phyloP scores from a whole-genome alignment of 2,113 vertebrate species.

The Vulpes vulpes region DNA sequence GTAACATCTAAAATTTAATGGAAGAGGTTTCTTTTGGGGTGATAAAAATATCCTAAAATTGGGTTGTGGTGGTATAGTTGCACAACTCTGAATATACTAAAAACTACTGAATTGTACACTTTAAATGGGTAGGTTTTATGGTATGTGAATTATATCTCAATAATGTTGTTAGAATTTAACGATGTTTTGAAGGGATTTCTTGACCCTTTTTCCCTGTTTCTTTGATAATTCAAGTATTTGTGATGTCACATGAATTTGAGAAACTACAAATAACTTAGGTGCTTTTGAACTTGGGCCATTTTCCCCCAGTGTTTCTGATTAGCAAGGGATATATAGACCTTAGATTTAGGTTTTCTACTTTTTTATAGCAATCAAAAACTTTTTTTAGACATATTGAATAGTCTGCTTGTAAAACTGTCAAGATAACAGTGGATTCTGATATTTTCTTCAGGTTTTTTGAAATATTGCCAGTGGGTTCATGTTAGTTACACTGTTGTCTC shows the following conservation, averaged over 20 bases:
- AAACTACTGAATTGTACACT: conserved; percentile 4
- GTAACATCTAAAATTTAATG: conserved; percentile 52
- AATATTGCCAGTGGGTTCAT: neutral
- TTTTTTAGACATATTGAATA: conserved; percentile 10
- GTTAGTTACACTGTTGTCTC: conserved; percentile 17
- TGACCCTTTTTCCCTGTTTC: neutral
- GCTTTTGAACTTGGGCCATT: conserved; percentile 28
- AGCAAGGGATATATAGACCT: neutral
- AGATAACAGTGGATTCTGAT: conserved; percentile 7
- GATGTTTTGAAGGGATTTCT: neutral
- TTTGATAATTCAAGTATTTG: conserved; percentile 49
- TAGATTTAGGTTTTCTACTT: conserved; percentile 27
- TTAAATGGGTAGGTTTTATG: conserved; percentile 8
- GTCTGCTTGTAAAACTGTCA: neutral
- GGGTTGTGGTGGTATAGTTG: conserved; percentile 46
- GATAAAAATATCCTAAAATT: conserved; percentile 53
- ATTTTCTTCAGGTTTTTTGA: conserved; percentile 42
- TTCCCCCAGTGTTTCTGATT: conserved; percentile 10
- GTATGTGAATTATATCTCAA: neutral
- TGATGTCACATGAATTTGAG: conserved; percentile 2
- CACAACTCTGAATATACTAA: conserved; percentile 23
- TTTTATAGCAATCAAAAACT: neutral
- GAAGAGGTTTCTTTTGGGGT: neutral
- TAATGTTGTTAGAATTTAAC: conserved; percentile 56
- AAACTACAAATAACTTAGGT: conserved; percentile 52